Conservation (phyloP, 2,797 vertebrate genomes). For the Pogonophryne albipinna region DNA sequence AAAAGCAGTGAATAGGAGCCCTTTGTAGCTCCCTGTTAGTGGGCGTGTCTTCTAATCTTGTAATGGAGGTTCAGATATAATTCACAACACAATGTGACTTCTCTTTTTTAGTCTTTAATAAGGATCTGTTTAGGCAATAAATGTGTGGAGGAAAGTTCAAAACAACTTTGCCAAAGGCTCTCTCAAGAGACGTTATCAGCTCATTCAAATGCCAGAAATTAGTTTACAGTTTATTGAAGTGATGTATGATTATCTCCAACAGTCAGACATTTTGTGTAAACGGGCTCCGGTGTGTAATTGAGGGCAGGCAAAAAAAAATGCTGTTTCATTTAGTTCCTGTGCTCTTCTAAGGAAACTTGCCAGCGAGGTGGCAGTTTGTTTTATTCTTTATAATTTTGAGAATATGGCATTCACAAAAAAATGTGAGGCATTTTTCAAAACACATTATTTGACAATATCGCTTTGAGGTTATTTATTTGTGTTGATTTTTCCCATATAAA, state of each 20-base stretch:
- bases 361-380: not conserved
- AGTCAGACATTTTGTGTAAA: constrained; percentile 39
- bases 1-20: constrained; percentile 38
- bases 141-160: constrained; percentile 1
- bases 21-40: constrained; percentile 11
- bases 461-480: not conserved
- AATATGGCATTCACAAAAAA: not conserved
- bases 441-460: not conserved
- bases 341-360: constrained; percentile 3
- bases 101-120: constrained; percentile 10
- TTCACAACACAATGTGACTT: constrained; percentile 21
- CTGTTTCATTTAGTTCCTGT: constrained; percentile 28
- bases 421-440: not conserved
- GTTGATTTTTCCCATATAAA: not conserved
- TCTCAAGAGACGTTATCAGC: constrained; percentile 42
- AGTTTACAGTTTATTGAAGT: constrained; percentile 24
- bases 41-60: constrained; percentile 38
- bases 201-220: constrained; percentile 44
- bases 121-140: constrained; percentile 35
- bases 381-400: not conserved
- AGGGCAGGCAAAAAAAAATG: constrained; percentile 22
- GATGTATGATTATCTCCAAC: constrained; percentile 47
- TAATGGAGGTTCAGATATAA: constrained; percentile 38
- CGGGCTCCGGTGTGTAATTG: constrained; percentile 14
- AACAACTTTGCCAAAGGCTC: constrained; percentile 29